Conservation (phyloP, 1,140 invertebrate genomes). For the Conopomorpha cramerella region DNA sequence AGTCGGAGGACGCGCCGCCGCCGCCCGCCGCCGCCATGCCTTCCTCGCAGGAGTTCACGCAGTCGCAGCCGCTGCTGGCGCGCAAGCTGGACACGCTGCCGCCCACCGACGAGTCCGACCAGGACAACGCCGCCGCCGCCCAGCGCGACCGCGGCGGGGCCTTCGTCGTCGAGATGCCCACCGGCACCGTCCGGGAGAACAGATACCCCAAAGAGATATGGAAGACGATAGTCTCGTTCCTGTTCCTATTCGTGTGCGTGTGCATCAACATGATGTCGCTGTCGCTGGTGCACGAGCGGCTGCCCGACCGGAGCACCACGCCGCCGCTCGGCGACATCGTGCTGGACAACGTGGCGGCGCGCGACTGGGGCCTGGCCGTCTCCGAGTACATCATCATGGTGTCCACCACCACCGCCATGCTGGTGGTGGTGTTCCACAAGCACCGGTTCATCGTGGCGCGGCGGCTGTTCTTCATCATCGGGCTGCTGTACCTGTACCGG, state of each 20-base stretch:
- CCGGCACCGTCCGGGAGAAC: conserved; percentile 38
- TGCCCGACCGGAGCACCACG: conserved; percentile 73
- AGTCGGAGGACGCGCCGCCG: conserved; percentile 12
- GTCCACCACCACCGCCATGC: conserved; percentile 71
- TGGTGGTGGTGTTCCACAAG: conserved; percentile 82
- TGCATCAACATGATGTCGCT: conserved; percentile 67
- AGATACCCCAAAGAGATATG: conserved; percentile 56
- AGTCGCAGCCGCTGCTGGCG: conserved; percentile 55
- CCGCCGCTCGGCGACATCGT: conserved; percentile 80
- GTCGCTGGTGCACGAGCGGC: conserved; percentile 82
- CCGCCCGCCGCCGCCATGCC: conserved; percentile 31
- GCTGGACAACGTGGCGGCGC: conserved; percentile 72
- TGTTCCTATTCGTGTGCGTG: conserved; percentile 46
- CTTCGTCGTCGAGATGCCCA: conserved; percentile 51
- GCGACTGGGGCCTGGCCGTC: conserved; percentile 80
- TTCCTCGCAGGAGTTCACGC: conserved; percentile 51
- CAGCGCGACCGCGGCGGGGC: conserved; percentile 34
- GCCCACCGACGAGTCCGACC: conserved; percentile 50
- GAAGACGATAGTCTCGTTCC: conserved; percentile 52
- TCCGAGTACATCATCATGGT: conserved; percentile 87
- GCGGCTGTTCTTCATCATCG: conserved; percentile 81
- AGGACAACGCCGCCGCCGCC: conserved; percentile 41
- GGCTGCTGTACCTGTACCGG: conserved; percentile 83
- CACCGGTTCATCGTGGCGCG: conserved; percentile 86
- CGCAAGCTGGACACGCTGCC: conserved; percentile 43